These are phyloP conservation scores for Osmoderma eremita DNA, from an alignment of 2,888 invertebrate species.

Conservation along the genomic window DNA sequence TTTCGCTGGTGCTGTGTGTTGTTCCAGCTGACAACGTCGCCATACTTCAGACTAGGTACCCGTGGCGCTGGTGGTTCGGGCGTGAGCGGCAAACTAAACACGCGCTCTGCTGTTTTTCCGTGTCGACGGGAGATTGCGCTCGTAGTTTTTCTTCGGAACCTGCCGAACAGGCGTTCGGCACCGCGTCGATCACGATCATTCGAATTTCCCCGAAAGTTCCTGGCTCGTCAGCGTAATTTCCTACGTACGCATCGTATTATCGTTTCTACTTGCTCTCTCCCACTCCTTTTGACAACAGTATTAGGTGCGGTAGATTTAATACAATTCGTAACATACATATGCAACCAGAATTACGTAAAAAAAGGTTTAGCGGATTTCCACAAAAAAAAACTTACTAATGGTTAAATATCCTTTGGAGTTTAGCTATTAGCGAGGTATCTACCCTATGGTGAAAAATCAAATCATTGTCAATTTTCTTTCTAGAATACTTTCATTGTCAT, in stretches of 20 bases:
- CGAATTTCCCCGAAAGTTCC: constrained; percentile 31
- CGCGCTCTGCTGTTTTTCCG: constrained; percentile 24
- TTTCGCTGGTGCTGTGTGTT: constrained; percentile 59
- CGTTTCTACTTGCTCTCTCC: constrained; percentile 12
- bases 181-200: constrained; percentile 13
- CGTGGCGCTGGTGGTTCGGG: constrained; percentile 53
- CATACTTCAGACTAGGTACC: constrained; percentile 57
- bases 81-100: constrained; percentile 44
- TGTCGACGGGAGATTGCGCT: constrained; percentile 38
- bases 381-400: too few species aligned
- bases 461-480: too few species aligned
- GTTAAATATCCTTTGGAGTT: too few species aligned
- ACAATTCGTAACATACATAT: neutral
- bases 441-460: too few species aligned
- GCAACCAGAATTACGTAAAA: neutral
- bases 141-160: constrained; percentile 32
- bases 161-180: constrained; percentile 18
- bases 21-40: constrained; percentile 62
- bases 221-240: constrained; percentile 27
- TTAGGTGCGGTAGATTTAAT: neutral
- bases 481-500: too few species aligned
- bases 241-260: neutral
- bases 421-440: too few species aligned
- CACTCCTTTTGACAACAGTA: neutral
- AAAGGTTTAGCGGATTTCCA: too few species aligned